phyloP scores from a whole-genome alignment of 2,888 invertebrate genomes.

The Melanotus villosus region DNA sequence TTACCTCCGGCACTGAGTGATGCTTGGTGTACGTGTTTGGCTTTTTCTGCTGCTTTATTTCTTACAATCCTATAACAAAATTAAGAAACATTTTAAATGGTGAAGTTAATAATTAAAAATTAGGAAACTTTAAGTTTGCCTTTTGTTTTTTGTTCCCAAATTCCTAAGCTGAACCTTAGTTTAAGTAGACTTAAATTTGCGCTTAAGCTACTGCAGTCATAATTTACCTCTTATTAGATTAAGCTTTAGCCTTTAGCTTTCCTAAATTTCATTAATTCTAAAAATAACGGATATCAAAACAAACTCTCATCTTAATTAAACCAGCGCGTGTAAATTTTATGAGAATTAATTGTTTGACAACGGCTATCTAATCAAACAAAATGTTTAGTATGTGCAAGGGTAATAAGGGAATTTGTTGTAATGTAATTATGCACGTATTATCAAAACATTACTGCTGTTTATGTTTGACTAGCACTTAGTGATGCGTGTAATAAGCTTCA shows the following conservation, averaged over 20 bases:
- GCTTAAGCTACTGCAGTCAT: no score
- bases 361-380: conserved; percentile 27
- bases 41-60: conserved; percentile 97
- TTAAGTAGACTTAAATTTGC: no score
- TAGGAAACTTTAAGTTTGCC: no score
- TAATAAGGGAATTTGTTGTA: conserved; percentile 37
- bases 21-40: conserved; percentile 89
- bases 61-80: conserved; percentile 87
- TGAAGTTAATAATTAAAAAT: no score
- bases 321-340: no score
- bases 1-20: conserved; percentile 71
- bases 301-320: no score
- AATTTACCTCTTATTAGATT: no score
- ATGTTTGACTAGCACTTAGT: conserved; percentile 65
- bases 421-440: conserved; percentile 42
- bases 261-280: no score
- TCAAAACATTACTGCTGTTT: conserved; percentile 56
- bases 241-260: no score
- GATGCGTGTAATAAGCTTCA: conserved; percentile 63
- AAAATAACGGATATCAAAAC: no score
- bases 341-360: conserved; percentile 11
- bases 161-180: no score
- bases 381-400: conserved; percentile 1
- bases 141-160: no score
- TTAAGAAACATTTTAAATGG: conserved; percentile 23